Percentiles rank a stretch among this genome's conserved stretches.
These are phyloP conservation scores for Cosmopolites sordidus DNA, from an alignment of 2,888 invertebrate genomes.

Conservation along the genomic window DNA sequence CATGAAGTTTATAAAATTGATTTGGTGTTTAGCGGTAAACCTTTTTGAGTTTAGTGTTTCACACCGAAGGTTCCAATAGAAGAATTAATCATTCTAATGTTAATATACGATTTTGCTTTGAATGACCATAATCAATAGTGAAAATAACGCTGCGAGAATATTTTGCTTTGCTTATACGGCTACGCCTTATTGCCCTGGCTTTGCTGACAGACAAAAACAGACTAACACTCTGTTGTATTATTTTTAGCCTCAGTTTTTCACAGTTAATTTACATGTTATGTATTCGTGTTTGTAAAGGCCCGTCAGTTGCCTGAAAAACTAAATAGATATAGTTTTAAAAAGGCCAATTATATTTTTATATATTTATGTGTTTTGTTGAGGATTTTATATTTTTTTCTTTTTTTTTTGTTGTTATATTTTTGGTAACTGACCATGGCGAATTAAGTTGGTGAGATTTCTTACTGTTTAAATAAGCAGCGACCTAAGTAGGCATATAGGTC, in stretches of 20 bases:
- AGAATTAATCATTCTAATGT: neutral
- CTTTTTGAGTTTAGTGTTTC: too few species aligned
- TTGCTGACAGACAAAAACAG: constrained; percentile 40
- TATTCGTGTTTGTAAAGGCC: constrained; percentile 39
- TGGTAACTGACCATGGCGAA: constrained; percentile 38
- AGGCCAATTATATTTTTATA: constrained; percentile 42
- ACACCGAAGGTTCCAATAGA: too few species aligned
- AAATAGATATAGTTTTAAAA: constrained; percentile 20
- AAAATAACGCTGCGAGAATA: constrained; percentile 22
- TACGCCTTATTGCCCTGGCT: constrained; percentile 41
- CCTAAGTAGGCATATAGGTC: constrained; percentile 32
- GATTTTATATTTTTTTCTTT: constrained; percentile 39
- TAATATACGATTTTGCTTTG: neutral
- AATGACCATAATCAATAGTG: constrained; percentile 14
- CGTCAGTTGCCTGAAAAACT: constrained; percentile 40
- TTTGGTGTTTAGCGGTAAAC: too few species aligned
- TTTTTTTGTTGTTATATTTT: constrained; percentile 29
- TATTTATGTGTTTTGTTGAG: constrained; percentile 43
- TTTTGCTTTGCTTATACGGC: constrained; percentile 39
- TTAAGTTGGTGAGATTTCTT: constrained; percentile 38
- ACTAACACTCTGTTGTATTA: constrained; percentile 36
- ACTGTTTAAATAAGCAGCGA: constrained; percentile 38
- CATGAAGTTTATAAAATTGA: too few species aligned
- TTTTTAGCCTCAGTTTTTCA: constrained; percentile 27
- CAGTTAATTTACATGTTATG: constrained; percentile 36